Evolutionary conservation across 1,140 invertebrate species (phyloP).

Genomic region (Chrysomallon squamiferum): DNA sequence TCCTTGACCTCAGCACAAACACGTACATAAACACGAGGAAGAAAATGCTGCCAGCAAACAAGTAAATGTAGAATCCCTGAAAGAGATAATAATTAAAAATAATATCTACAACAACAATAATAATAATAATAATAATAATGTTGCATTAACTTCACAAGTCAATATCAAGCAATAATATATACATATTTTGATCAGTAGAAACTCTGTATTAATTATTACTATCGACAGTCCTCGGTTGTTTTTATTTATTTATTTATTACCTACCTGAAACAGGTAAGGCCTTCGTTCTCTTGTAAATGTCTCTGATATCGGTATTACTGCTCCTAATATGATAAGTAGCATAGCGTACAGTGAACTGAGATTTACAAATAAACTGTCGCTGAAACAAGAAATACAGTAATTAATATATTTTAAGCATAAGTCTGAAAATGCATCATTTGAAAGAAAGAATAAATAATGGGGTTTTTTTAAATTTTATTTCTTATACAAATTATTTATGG

Average conservation of each 20-base stretch:
- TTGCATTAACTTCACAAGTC: no score
- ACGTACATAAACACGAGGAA: slow-evolving; percentile 6
- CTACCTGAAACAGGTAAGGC: slow-evolving; percentile 1
- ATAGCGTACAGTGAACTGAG: slow-evolving; percentile 91
- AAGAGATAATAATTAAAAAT: background rate
- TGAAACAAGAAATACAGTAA: slow-evolving; percentile 61
- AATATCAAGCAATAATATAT: no score
- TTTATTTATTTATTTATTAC: no score
- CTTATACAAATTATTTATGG: no score
- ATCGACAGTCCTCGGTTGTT: no score
- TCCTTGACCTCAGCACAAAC: background rate
- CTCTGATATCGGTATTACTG: slow-evolving; percentile 83
- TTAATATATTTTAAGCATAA: no score
- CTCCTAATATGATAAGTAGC: slow-evolving; percentile 88
- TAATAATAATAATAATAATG: no score
- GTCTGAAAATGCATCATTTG: no score
- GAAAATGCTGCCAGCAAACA: slow-evolving; percentile 1
- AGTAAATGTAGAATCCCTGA: slow-evolving; percentile 11
- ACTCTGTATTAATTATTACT: no score
- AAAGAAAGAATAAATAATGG: no score
- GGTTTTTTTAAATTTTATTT: no score
- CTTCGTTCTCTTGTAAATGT: slow-evolving; percentile 40
- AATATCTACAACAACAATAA: background rate
- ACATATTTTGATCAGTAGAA: no score
- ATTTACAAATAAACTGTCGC: slow-evolving; percentile 82